Percentiles rank a stretch among this genome's conserved stretches.
These are phyloP conservation scores for Amphiprion clarkii DNA, from an alignment of 2,797 vertebrate species.

Conservation along the genomic window DNA sequence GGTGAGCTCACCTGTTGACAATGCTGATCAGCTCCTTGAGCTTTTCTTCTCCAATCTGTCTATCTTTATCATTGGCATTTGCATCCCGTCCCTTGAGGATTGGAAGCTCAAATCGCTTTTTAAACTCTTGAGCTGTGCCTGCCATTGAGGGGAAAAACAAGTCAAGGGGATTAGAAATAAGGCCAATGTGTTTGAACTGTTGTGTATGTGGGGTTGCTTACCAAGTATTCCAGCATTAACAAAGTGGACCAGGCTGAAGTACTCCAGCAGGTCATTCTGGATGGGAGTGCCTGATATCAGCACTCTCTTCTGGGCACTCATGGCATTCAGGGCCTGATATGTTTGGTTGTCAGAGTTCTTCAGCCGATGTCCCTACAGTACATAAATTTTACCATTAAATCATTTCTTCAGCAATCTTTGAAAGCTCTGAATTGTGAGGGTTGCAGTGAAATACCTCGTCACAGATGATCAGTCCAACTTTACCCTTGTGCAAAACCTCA, in stretches of 20 bases:
- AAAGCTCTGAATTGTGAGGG: background rate
- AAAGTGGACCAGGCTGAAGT: constrained; percentile 98
- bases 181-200: fast-evolving
- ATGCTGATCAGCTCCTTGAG: constrained; percentile 94
- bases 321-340: constrained; percentile 93
- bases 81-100: constrained; percentile 97
- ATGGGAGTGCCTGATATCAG: constrained; percentile 98
- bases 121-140: constrained; percentile 98
- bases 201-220: constrained; percentile 68
- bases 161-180: background rate
- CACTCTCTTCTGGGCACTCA: constrained; percentile 92
- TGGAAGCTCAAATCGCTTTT: constrained; percentile 95
- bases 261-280: constrained; percentile 98
- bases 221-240: constrained; percentile 96
- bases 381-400: background rate
- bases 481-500: constrained; percentile 91
- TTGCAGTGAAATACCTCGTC: constrained; percentile 88
- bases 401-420: fast-evolving
- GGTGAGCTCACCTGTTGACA: constrained; percentile 90
- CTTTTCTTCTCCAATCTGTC: constrained; percentile 91
- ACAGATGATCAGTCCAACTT: constrained; percentile 94
- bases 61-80: constrained; percentile 90
- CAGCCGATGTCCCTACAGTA: constrained; percentile 91
- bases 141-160: constrained; percentile 1
- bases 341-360: constrained; percentile 99